Base-by-base conservation (phyloP, 2,888 invertebrate species). In the Synanthedon andrenaeformis region DNA sequence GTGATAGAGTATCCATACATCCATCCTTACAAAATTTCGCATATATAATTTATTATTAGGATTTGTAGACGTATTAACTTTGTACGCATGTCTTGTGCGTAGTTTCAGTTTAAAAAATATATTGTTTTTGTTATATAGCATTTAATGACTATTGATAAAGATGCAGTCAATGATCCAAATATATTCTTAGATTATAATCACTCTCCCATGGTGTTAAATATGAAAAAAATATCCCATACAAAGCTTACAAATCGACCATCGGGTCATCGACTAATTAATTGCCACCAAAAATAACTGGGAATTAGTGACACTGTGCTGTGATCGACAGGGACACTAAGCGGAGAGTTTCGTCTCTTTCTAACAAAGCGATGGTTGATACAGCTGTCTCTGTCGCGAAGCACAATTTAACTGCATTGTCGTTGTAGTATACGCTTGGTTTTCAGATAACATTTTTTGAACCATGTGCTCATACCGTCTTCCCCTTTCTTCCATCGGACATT, bases 221-320 rank as follows among this genome's bases (percentile, higher is more conserved):
- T 19, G 11, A 49, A 49, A 23, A n/a, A 19, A 41, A 51, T 51
- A 19, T 51, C 51, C 51, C 51, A 51, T 14, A 41, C 35, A 51
- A 19, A 28, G 51, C 28, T 12, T 41, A 14, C 0, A 51, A 28
- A 51, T 35, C 35, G 35, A 10, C 35, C 28, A 51, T 35, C 19
- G 62, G 69, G 64, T 68, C 64, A 69, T 54, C 52, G 67, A 53
- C 65, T 69, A 66, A 59, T 63, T 63, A 66, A 69, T 66, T 58
- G 64, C 57, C 62, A 59, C 60, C 59, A 63, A 66, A 69, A 66
- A 66, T 67, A 70, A 70, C 60, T 65, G 56, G 52, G 55, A 59
- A 71, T 71, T 69, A 64, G 67, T 65, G 54, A 66, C 66, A 66
- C 61, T 66, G 63, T 52, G 62, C 63, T 60, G 59, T 57, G 57